Conservation (phyloP, 2,113 vertebrate genomes). For the Burhinus oedicnemus region DNA sequence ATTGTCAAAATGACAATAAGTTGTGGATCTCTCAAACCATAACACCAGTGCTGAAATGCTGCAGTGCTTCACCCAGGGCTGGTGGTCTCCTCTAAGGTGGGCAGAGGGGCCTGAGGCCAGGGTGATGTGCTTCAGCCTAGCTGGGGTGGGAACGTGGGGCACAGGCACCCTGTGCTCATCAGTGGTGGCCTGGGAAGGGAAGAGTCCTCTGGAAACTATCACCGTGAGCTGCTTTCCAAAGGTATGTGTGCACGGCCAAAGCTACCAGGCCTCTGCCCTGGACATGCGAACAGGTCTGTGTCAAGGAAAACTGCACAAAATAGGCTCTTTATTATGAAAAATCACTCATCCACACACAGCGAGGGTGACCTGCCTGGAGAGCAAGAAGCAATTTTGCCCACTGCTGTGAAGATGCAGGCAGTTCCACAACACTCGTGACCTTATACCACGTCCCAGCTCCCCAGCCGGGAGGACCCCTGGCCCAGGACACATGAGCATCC, state of each 20-base stretch:
- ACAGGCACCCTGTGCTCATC: fast-evolving
- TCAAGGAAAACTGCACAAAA: background rate
- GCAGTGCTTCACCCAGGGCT: background rate
- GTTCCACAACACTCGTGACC: background rate
- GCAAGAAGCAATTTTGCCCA: background rate
- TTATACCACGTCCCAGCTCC: background rate
- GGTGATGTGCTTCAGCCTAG: background rate
- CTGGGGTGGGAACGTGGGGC: fast-evolving
- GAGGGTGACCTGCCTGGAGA: background rate
- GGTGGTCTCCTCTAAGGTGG: background rate
- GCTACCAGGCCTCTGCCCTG: background rate
- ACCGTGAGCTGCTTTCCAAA: background rate
- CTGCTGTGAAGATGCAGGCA: fast-evolving
- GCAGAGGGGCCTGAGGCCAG: background rate
- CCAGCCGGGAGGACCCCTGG: fast-evolving
- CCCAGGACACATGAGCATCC: background rate
- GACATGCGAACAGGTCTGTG: background rate
- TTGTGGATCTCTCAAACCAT: too few species aligned
- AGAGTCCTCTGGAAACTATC: background rate
- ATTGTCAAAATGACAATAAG: too few species aligned
- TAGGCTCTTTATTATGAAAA: background rate
- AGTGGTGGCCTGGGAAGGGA: background rate
- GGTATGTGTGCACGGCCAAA: background rate
- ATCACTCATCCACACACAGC: background rate
- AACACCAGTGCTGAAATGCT: background rate